phyloP scores from a whole-genome alignment of 2,113 vertebrate species.

The Epinephelus cyanopodus region DNA sequence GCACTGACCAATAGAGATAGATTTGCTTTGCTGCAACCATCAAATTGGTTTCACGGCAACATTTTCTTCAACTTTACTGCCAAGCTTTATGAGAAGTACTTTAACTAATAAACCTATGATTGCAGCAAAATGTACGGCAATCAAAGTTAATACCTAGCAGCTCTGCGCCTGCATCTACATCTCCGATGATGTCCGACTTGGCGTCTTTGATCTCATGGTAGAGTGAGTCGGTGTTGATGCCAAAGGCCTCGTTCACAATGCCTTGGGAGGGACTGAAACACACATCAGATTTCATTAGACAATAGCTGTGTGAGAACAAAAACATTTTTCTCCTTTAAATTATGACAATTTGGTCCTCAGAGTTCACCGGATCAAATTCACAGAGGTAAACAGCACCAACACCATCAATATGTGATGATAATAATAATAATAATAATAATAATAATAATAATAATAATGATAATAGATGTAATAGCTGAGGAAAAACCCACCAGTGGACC shows the following conservation, averaged over 20 bases:
- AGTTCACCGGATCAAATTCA: not conserved
- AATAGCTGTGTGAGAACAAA: not conserved
- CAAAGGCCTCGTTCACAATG: constrained; percentile 98
- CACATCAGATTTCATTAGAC: not conserved
- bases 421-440: no score
- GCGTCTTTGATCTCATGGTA: constrained; percentile 98
- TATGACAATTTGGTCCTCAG: not conserved
- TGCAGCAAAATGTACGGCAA: not conserved
- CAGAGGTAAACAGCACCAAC: not conserved
- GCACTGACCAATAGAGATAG: not conserved
- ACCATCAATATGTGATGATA: not conserved
- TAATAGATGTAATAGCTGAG: not conserved
- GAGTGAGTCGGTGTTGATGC: constrained; percentile 98
- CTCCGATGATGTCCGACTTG: constrained; percentile 96
- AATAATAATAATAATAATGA: no score
- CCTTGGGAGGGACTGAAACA: constrained; percentile 94
- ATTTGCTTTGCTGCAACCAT: not conserved
- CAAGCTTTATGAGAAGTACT: not conserved
- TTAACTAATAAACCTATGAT: not conserved
- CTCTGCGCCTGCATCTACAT: constrained; percentile 97
- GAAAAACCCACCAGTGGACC: not conserved
- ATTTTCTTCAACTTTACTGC: not conserved
- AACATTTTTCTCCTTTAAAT: not conserved
- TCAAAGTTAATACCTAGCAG: constrained; percentile 88
- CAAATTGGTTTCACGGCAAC: not conserved